These are phyloP conservation scores for Trinorchestia longiramus DNA, from an alignment of 1,140 invertebrate genomes.

Conservation along the genomic window DNA sequence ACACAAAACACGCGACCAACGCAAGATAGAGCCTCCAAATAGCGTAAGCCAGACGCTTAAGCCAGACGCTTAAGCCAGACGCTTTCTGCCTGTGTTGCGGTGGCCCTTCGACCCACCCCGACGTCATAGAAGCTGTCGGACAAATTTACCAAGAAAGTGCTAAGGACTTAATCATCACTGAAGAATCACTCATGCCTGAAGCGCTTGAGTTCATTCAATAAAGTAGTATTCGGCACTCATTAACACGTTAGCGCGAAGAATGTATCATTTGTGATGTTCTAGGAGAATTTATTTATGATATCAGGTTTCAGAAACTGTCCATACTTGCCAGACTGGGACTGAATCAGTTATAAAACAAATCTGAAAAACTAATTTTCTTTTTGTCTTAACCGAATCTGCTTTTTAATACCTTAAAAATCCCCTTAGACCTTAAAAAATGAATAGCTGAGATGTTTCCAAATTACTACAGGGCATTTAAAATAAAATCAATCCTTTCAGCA, in stretches of 20 bases:
- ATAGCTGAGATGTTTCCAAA: background rate
- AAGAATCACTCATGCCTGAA: background rate
- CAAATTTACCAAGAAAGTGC: background rate
- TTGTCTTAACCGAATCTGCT: background rate
- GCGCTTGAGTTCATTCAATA: background rate
- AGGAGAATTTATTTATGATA: background rate
- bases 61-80: too few species aligned
- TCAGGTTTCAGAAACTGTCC: background rate
- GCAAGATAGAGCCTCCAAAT: too few species aligned
- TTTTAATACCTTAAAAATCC: background rate
- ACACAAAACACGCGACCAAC: too few species aligned
- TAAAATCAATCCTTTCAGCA: background rate
- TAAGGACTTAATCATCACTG: background rate
- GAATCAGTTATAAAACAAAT: background rate
- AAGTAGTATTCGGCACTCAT: background rate
- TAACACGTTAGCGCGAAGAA: background rate
- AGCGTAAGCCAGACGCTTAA: too few species aligned
- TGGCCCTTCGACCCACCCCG: too few species aligned
- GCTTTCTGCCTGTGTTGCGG: too few species aligned
- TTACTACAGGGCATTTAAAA: background rate
- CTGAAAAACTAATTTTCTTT: background rate
- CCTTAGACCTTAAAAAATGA: background rate
- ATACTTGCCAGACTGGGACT: background rate
- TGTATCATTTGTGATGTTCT: background rate
- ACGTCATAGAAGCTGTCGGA: too few species aligned